Evolutionary conservation across 2,888 invertebrate genomes (phyloP).

Genomic region (Drosophila dives): DNA sequence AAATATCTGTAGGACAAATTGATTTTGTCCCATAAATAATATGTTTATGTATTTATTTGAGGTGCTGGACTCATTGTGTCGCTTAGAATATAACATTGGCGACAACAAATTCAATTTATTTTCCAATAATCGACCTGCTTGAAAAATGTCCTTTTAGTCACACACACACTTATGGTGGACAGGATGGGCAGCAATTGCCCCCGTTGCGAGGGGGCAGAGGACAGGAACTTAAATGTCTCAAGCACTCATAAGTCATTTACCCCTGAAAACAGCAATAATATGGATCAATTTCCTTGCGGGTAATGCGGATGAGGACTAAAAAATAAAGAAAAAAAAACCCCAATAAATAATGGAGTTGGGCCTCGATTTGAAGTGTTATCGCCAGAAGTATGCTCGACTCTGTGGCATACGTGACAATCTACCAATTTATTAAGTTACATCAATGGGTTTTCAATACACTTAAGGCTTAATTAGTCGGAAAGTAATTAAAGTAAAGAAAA

Average conservation of each 20-base stretch:
- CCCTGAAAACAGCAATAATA: slow-evolving; percentile 58
- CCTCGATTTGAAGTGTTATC: slow-evolving; percentile 12
- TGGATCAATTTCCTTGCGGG: slow-evolving; percentile 50
- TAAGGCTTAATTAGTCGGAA: slow-evolving; percentile 19
- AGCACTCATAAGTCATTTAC: slow-evolving; percentile 74
- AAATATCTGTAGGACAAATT: slow-evolving; percentile 74
- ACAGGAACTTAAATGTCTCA: slow-evolving; percentile 41
- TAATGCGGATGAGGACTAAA: slow-evolving; percentile 15
- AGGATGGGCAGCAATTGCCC: slow-evolving; percentile 2
- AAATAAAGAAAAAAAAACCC: neutral
- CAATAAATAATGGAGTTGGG: neutral
- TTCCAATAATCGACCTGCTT: slow-evolving; percentile 65
- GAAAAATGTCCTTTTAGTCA: slow-evolving; percentile 59
- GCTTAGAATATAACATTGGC: slow-evolving; percentile 54
- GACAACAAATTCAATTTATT: slow-evolving; percentile 72
- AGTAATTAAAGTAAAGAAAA: neutral
- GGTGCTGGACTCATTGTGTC: slow-evolving; percentile 62
- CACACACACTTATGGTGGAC: slow-evolving; percentile 30
- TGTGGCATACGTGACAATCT: slow-evolving; percentile 66
- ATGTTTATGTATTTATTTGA: slow-evolving; percentile 34
- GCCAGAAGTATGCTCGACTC: slow-evolving; percentile 38
- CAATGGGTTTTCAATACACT: slow-evolving; percentile 17
- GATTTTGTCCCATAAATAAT: slow-evolving; percentile 69
- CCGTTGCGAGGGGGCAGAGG: slow-evolving; percentile 4
- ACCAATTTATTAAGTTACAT: slow-evolving; percentile 37